Conservation (phyloP, 2,113 vertebrate genomes). For the Capreolus pygargus region DNA sequence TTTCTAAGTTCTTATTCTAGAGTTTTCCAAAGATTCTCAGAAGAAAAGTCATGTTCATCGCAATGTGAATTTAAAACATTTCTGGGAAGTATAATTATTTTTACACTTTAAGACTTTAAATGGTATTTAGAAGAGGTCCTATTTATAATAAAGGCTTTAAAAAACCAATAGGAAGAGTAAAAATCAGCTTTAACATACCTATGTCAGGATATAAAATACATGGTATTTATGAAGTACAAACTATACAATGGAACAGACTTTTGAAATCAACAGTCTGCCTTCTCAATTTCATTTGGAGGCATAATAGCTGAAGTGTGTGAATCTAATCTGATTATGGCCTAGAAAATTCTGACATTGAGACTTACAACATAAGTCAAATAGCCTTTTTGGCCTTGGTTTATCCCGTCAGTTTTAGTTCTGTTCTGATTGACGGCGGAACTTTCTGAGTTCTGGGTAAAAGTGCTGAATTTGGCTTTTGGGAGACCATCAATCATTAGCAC, state of each 20-base stretch:
- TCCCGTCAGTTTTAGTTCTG: background rate
- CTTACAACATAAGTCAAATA: background rate
- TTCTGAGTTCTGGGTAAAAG: background rate
- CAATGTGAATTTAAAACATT: background rate
- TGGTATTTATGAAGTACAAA: background rate
- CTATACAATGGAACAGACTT: background rate
- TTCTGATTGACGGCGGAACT: background rate
- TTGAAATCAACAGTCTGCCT: background rate
- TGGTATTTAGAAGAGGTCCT: background rate
- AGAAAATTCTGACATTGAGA: background rate
- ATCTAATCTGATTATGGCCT: background rate
- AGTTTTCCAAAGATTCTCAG: background rate
- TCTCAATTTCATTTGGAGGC: background rate
- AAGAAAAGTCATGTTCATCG: background rate
- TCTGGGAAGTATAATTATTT: background rate
- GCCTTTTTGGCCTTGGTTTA: background rate
- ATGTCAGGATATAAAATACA: background rate
- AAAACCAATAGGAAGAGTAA: background rate
- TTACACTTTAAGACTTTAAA: background rate
- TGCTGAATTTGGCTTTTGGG: background rate
- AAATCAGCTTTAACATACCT: background rate
- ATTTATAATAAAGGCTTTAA: background rate
- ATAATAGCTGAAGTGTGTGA: background rate
- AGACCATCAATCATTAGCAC: too few species aligned
- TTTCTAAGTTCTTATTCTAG: background rate